A percentile compares a stretch with the other conserved stretches of the same genome.
Conservation (phyloP, 2,888 invertebrate species). For the Lottia gigantea region DNA sequence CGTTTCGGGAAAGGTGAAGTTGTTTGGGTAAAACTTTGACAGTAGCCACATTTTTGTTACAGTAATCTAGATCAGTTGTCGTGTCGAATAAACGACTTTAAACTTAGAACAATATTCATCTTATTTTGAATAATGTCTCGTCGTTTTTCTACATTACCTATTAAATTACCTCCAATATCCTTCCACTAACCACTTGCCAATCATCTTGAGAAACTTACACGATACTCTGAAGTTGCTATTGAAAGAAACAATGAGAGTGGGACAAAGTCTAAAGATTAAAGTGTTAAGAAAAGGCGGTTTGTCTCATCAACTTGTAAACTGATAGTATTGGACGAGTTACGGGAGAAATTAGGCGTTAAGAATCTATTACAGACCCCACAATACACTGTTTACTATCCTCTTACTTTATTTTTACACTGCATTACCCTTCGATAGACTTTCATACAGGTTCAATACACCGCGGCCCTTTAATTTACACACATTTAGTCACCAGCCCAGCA, state of each 20-base stretch:
- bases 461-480: neutral
- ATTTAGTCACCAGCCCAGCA: too few relatives aligned
- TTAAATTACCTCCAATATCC: conserved; percentile 2
- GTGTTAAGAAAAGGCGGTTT: neutral
- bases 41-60: conserved; percentile 3
- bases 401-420: conserved; percentile 17
- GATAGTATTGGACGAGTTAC: conserved; percentile 19
- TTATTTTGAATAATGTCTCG: neutral
- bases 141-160: neutral
- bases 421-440: conserved; percentile 20
- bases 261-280: neutral
- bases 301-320: conserved; percentile 15
- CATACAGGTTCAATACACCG: conserved; percentile 16
- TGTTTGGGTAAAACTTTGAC: neutral
- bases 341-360: conserved; percentile 17
- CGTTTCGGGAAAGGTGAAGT: neutral
- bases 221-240: conserved; percentile 1
- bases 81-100: neutral
- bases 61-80: conserved; percentile 1
- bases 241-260: neutral
- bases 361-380: conserved; percentile 16
- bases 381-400: conserved; percentile 14
- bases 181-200: neutral
- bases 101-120: conserved; percentile 4
- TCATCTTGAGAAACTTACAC: neutral